Conservation (phyloP, 2,797 vertebrate species). For the Liasis olivaceus region DNA sequence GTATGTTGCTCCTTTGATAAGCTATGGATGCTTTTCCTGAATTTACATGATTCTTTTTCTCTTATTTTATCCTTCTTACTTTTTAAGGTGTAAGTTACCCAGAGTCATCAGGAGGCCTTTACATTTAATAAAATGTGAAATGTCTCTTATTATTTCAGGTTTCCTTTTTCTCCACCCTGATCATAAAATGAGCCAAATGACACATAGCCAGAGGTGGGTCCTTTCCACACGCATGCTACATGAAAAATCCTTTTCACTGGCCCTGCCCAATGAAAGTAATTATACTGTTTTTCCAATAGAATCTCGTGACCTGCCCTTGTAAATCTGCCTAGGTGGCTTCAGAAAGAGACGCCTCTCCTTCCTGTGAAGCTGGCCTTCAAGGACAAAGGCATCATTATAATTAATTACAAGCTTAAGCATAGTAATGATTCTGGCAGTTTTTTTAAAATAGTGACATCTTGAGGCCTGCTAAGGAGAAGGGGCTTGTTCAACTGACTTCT, state of each 20-base stretch:
- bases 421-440: slow-evolving; percentile 42
- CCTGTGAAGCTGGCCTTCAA: slow-evolving; percentile 55
- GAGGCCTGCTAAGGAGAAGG: slow-evolving; percentile 24
- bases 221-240: background rate
- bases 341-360: slow-evolving; percentile 45
- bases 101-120: background rate
- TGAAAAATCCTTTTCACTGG: slow-evolving; percentile 20
- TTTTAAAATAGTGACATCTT: slow-evolving; percentile 40
- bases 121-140: background rate
- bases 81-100: background rate
- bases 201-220: background rate
- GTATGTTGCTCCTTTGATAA: background rate
- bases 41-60: background rate
- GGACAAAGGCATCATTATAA: slow-evolving; percentile 57
- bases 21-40: background rate
- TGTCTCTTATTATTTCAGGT: background rate
- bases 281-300: slow-evolving; percentile 13
- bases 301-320: slow-evolving; percentile 29
- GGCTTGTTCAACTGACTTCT: slow-evolving; percentile 37
- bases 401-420: slow-evolving; percentile 54
- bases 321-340: slow-evolving; percentile 31
- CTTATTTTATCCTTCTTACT: background rate
- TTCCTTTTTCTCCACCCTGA: background rate
- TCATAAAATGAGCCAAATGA: background rate
- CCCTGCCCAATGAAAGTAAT: background rate